A percentile compares a stretch with the other conserved stretches of the same genome.
Conservation (phyloP, 2,797 vertebrate species). For the Pampus argenteus region DNA sequence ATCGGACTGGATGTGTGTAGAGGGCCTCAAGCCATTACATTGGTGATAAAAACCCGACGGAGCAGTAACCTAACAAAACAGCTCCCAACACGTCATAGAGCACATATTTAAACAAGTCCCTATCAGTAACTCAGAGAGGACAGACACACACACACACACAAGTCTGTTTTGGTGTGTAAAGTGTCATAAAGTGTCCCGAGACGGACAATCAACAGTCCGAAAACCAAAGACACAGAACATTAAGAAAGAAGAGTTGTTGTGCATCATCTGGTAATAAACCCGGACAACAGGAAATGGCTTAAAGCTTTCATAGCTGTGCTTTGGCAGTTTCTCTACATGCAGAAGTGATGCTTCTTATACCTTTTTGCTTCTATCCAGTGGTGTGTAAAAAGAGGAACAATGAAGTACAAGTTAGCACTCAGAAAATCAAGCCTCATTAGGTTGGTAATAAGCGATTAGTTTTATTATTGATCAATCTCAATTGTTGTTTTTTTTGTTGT, state of each 20-base stretch:
- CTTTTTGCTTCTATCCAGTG: too few species aligned
- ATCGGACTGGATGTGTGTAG: not conserved
- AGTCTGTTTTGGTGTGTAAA: not conserved
- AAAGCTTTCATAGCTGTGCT: not conserved
- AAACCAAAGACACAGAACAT: not conserved
- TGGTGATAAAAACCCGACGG: not conserved
- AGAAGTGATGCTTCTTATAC: slow-evolving; percentile 4
- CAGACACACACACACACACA: not conserved
- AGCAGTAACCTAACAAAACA: not conserved
- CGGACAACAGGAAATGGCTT: not conserved
- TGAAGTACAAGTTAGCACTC: not conserved
- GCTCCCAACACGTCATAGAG: not conserved
- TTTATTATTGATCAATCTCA: not conserved
- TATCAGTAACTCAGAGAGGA: not conserved
- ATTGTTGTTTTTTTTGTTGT: not conserved
- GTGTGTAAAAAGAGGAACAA: not conserved
- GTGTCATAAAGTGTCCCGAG: too few species aligned
- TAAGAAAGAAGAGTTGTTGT: too few species aligned
- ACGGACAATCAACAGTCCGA: too few species aligned
- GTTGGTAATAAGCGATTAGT: not conserved
- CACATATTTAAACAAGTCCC: not conserved
- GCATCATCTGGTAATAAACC: not conserved
- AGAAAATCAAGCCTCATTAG: slow-evolving; percentile 23
- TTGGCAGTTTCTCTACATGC: not conserved
- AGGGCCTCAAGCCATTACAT: not conserved